Conservation (phyloP, 2,888 invertebrate species). For the Epinotia nisella region DNA sequence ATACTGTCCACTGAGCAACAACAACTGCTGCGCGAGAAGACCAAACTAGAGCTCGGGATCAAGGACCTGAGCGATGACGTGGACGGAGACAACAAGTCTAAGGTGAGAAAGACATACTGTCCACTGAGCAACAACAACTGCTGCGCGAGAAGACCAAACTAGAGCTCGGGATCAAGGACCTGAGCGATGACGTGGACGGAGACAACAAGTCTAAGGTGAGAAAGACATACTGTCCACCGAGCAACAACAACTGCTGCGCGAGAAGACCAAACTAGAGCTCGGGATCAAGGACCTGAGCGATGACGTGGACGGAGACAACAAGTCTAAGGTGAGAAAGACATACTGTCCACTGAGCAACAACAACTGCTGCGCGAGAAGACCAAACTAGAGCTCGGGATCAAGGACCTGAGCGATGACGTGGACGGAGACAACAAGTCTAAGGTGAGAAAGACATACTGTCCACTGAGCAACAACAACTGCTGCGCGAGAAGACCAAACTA, state of each 20-base stretch:
- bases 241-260: conserved; percentile 95
- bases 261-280: conserved; percentile 97
- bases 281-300: conserved; percentile 97
- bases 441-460: conserved; percentile 91
- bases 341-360: conserved; percentile 94
- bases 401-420: conserved; percentile 97
- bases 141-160: conserved; percentile 97
- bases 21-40: conserved; percentile 96
- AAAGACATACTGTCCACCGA: conserved; percentile 94
- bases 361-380: conserved; percentile 97
- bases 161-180: conserved; percentile 96
- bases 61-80: conserved; percentile 98
- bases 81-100: conserved; percentile 96
- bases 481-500: conserved; percentile 97
- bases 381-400: conserved; percentile 96
- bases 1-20: conserved; percentile 95
- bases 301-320: conserved; percentile 98
- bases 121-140: conserved; percentile 95
- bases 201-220: conserved; percentile 95
- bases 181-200: conserved; percentile 97
- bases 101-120: conserved; percentile 91
- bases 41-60: conserved; percentile 96
- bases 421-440: conserved; percentile 97
- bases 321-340: conserved; percentile 93
- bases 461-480: conserved; percentile 95